Evolutionary conservation across 2,888 invertebrate species (phyloP).

Genomic region (Brenthis hecate): DNA sequence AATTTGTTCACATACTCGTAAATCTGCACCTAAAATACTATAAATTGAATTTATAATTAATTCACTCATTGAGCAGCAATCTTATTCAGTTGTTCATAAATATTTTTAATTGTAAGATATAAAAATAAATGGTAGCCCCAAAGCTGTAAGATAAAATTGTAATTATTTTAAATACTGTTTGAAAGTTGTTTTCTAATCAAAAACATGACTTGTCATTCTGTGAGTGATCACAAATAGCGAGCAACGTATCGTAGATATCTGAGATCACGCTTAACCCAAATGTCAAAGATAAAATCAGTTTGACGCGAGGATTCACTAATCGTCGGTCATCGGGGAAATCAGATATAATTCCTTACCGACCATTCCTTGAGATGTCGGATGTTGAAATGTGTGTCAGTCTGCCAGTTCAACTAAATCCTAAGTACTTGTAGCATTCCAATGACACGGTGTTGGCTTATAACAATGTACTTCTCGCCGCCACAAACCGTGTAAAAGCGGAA

Average conservation of each 20-base stretch:
- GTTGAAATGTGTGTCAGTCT: conserved; percentile 68
- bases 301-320: conserved; percentile 72
- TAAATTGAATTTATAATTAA: conserved; percentile 1
- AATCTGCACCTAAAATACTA: conserved; percentile 7
- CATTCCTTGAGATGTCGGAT: conserved; percentile 49
- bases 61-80: neutral
- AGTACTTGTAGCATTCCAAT: conserved; percentile 59
- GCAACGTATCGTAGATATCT: conserved; percentile 62
- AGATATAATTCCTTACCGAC: conserved; percentile 36
- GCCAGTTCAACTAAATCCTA: conserved; percentile 58
- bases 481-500: conserved; percentile 81
- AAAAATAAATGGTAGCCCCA: conserved; percentile 9
- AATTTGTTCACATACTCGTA: neutral
- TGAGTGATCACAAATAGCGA: conserved; percentile 63
- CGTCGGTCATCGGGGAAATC: conserved; percentile 48
- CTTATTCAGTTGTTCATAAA: conserved; percentile 1
- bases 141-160: conserved; percentile 17
- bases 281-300: conserved; percentile 69
- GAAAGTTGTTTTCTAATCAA: conserved; percentile 49
- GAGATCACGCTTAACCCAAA: conserved; percentile 72
- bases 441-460: conserved; percentile 65
- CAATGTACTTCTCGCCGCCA: conserved; percentile 69
- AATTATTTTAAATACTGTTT: conserved; percentile 32
- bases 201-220: conserved; percentile 66
- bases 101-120: conserved; percentile 8